Conservation (phyloP, 1,140 invertebrate genomes). For the Hylyphantes graminicola region DNA sequence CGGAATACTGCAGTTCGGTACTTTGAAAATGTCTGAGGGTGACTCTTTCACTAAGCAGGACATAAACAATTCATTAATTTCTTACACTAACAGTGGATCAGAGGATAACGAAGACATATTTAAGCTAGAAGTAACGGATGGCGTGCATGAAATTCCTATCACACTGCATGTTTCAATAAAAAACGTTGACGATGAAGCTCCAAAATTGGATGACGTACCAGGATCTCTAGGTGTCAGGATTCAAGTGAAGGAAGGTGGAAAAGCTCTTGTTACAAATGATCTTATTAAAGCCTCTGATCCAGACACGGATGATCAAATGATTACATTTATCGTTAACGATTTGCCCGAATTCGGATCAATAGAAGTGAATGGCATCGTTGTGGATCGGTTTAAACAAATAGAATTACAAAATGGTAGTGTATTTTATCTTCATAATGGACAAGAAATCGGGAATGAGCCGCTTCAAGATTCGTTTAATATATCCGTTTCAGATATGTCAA, state of each 20-base stretch:
- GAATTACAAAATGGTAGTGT: slow-evolving; percentile 65
- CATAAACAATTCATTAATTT: slow-evolving; percentile 64
- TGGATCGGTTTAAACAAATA: slow-evolving; percentile 66
- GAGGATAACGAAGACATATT: slow-evolving; percentile 66
- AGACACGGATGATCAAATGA: slow-evolving; percentile 65
- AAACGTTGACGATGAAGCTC: slow-evolving; percentile 67
- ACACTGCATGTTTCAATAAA: slow-evolving; percentile 66
- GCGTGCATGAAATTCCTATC: slow-evolving; percentile 67
- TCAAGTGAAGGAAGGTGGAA: slow-evolving; percentile 66
- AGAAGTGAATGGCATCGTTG: slow-evolving; percentile 62
- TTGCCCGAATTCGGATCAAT: slow-evolving; percentile 66
- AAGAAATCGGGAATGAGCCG: slow-evolving; percentile 65
- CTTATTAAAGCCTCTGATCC: slow-evolving; percentile 66
- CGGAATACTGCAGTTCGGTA: slow-evolving; percentile 67
- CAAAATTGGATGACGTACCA: slow-evolving; percentile 63
- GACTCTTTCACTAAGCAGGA: slow-evolving; percentile 66
- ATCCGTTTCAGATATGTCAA: slow-evolving; percentile 65
- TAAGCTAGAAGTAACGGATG: slow-evolving; percentile 68
- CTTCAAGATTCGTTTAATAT: slow-evolving; percentile 67
- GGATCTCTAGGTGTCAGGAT: slow-evolving; percentile 64
- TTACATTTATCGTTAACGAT: slow-evolving; percentile 66
- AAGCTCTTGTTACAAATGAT: slow-evolving; percentile 64
- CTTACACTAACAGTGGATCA: slow-evolving; percentile 66
- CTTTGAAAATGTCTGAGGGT: slow-evolving; percentile 63
- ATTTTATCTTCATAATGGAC: slow-evolving; percentile 66